These are phyloP conservation scores for Numenius arquata DNA, from an alignment of 2,113 vertebrate species.

Conservation along the genomic window DNA sequence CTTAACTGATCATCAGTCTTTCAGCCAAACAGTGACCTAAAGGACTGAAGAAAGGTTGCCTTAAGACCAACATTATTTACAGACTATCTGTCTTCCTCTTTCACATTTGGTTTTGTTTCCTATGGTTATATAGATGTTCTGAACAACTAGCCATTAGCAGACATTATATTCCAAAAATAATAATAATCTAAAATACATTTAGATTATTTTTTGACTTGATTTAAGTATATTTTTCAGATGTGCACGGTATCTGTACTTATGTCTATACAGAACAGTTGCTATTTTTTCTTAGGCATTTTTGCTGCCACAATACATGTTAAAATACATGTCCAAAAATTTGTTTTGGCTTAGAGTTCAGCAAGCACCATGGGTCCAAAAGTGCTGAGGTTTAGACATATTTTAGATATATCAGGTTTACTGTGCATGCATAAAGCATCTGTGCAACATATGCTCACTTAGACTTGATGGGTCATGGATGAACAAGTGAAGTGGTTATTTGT, in stretches of 20 bases:
- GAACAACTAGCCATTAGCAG: background rate
- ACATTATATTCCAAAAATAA: background rate
- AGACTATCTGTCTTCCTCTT: background rate
- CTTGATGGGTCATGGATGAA: background rate
- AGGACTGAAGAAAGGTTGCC: background rate
- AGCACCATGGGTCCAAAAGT: background rate
- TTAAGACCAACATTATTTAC: background rate
- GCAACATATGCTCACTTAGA: background rate
- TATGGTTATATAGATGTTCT: background rate
- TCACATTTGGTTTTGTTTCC: background rate
- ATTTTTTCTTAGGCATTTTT: background rate
- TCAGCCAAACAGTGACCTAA: background rate
- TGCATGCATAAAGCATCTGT: background rate
- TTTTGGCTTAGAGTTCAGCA: background rate
- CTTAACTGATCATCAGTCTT: background rate
- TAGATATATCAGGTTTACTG: background rate
- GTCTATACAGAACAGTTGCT: background rate
- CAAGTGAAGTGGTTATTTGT: background rate
- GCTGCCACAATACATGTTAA: background rate
- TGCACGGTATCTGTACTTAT: too few species aligned
- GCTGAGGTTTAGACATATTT: background rate
- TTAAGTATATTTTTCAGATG: background rate
- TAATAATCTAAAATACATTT: background rate
- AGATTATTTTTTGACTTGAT: background rate
- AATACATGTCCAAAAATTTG: background rate